Evolutionary conservation across 1,140 invertebrate genomes (phyloP).

Genomic region (Brachionus rubens): DNA sequence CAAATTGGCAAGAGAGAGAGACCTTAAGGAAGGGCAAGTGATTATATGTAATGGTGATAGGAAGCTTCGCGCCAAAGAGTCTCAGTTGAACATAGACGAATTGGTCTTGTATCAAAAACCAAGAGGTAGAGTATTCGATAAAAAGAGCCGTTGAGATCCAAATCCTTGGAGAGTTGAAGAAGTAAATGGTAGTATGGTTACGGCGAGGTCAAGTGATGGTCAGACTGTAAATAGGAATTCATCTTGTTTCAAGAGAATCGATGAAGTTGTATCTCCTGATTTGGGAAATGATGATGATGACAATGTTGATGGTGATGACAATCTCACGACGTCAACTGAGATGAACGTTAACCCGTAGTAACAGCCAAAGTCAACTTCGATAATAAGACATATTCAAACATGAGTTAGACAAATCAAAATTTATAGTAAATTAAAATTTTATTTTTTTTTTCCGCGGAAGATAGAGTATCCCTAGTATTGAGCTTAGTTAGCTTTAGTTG

Average conservation of each 20-base stretch:
- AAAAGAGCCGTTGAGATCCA: constrained; percentile 4
- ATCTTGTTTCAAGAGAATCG: constrained; percentile 15
- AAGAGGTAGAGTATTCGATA: constrained; percentile 11
- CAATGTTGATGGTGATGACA: constrained; percentile 10
- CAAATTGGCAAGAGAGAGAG: constrained; percentile 9
- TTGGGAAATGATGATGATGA: not conserved
- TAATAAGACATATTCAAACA: constrained; percentile 16
- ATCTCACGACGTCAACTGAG: constrained; percentile 9
- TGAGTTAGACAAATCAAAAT: constrained; percentile 5
- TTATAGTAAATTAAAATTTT: not conserved
- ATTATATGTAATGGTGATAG: not conserved
- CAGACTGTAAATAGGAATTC: not conserved
- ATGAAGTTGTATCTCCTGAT: constrained; percentile 11
- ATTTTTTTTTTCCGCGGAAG: constrained; percentile 4
- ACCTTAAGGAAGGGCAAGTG: not conserved
- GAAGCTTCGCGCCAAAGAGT: not conserved
- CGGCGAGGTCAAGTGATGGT: constrained; percentile 7
- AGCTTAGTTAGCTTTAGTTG: no score
- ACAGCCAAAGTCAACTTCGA: not conserved
- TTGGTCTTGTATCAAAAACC: constrained; percentile 15
- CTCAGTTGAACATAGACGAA: constrained; percentile 14
- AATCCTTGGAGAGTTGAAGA: not conserved
- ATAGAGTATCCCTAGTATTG: not conserved
- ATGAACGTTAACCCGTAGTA: constrained; percentile 6
- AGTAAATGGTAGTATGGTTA: constrained; percentile 11